These are phyloP conservation scores for Latheticus oryzae DNA, from an alignment of 2,888 invertebrate species.

Conservation along the genomic window DNA sequence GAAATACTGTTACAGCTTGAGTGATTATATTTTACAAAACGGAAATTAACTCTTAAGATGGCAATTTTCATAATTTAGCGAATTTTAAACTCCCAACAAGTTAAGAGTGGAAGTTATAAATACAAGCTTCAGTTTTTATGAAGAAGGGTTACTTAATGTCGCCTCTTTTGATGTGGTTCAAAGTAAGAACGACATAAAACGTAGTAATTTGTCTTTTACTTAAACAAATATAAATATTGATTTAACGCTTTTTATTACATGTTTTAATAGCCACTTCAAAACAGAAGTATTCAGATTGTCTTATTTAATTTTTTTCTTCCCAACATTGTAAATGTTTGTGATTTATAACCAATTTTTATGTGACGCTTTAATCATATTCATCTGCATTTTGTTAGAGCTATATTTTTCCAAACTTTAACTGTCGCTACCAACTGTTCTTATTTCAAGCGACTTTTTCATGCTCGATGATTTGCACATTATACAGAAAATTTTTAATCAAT, in stretches of 20 bases:
- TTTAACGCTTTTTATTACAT: conserved; percentile 31
- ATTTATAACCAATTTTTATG: conserved; percentile 15
- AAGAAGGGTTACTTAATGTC: conserved; percentile 30
- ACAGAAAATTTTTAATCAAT: no score
- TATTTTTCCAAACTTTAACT: conserved; percentile 14
- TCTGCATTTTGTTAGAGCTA: conserved; percentile 9
- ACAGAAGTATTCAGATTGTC: conserved; percentile 22
- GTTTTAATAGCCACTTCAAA: conserved; percentile 27
- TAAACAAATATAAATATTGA: conserved; percentile 40
- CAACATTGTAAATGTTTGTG: conserved; percentile 13
- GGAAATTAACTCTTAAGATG: conserved; percentile 24
- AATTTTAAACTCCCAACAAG: conserved; percentile 38
- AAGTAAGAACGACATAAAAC: conserved; percentile 32
- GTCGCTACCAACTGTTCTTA: conserved; percentile 5
- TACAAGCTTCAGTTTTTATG: conserved; percentile 27
- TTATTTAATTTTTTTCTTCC: conserved; percentile 7
- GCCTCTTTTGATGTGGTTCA: conserved; percentile 36
- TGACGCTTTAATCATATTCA: conserved; percentile 16
- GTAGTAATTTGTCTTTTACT: conserved; percentile 33
- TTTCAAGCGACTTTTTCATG: conserved; percentile 4
- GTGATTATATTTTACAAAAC: conserved; percentile 13
- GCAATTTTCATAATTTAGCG: conserved; percentile 27
- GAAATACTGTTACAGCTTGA: conserved; percentile 11
- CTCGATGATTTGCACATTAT: no score
- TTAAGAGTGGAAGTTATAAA: conserved; percentile 36